Conservation (phyloP, 2,113 vertebrate species). For the Bambusicola thoracicus region DNA sequence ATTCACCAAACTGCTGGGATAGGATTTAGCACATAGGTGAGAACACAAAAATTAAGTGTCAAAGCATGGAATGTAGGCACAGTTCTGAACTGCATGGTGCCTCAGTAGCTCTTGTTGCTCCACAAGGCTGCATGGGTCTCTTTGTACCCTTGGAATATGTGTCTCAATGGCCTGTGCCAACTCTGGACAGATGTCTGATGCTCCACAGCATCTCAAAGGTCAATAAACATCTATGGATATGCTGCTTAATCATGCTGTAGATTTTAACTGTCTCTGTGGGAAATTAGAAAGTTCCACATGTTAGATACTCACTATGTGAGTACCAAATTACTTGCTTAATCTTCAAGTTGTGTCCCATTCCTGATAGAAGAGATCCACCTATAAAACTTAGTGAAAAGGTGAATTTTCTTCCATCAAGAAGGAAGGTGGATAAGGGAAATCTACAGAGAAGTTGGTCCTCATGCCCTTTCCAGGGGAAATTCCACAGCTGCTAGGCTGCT, state of each 20-base stretch:
- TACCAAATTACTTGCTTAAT: neutral
- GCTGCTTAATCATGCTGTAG: neutral
- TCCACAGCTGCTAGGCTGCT: neutral
- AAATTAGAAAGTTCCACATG: neutral
- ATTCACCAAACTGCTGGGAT: neutral
- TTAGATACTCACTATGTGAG: neutral
- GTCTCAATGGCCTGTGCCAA: neutral
- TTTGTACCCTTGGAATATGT: accelerated
- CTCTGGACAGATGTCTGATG: neutral
- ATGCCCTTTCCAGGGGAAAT: neutral
- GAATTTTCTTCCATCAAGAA: neutral
- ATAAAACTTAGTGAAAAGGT: neutral
- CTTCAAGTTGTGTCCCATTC: neutral
- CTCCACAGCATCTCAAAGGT: neutral
- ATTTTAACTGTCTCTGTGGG: neutral
- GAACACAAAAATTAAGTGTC: neutral
- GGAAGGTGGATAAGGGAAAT: neutral
- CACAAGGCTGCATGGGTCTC: neutral
- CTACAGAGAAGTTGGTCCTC: neutral
- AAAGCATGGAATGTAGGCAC: neutral
- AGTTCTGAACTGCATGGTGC: neutral
- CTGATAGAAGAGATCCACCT: neutral
- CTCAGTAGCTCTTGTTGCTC: neutral
- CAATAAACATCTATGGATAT: accelerated
- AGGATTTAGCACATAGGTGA: neutral